phyloP scores from a whole-genome alignment of 2,888 invertebrate genomes.

The Oscheius sp. region DNA sequence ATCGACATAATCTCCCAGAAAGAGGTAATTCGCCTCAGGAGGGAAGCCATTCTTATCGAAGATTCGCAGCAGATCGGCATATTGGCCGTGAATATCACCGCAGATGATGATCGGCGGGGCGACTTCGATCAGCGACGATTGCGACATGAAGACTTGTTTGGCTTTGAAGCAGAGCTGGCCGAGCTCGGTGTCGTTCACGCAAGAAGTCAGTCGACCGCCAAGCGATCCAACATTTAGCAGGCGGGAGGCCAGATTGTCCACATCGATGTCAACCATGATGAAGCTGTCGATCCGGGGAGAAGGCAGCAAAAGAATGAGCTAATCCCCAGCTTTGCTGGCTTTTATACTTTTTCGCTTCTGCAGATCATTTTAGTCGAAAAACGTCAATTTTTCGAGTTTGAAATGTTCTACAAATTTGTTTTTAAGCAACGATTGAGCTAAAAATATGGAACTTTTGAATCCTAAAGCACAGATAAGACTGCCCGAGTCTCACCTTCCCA shows the following conservation, averaged over 20 bases:
- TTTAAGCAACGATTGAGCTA: too few relatives aligned
- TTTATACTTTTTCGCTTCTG: too few relatives aligned
- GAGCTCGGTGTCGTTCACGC: slow-evolving; percentile 23
- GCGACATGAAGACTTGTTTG: slow-evolving; percentile 54
- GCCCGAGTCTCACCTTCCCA: too few relatives aligned
- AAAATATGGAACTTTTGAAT: too few relatives aligned
- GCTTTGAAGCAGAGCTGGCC: slow-evolving; percentile 31
- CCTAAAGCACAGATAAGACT: too few relatives aligned
- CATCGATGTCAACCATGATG: slow-evolving; percentile 19
- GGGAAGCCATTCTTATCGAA: slow-evolving; percentile 67
- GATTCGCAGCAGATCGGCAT: slow-evolving; percentile 61
- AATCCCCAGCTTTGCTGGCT: too few relatives aligned
- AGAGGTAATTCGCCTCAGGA: slow-evolving; percentile 61
- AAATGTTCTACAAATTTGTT: too few relatives aligned
- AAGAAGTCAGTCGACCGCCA: slow-evolving; percentile 45
- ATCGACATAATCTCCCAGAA: slow-evolving; percentile 66
- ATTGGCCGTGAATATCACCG: slow-evolving; percentile 63
- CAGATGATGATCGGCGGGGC: slow-evolving; percentile 63
- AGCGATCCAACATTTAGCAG: slow-evolving; percentile 49
- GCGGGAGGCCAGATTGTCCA: slow-evolving; percentile 46
- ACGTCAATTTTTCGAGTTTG: too few relatives aligned
- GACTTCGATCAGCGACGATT: slow-evolving; percentile 57
- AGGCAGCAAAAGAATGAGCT: too few relatives aligned
- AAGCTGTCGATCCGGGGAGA: too few relatives aligned
- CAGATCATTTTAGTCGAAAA: too few relatives aligned